A percentile compares a stretch with the other conserved stretches of the same genome.
Evolutionary conservation across 2,888 invertebrate genomes (phyloP).

Genomic region (Allophyes oxyacanthae): DNA sequence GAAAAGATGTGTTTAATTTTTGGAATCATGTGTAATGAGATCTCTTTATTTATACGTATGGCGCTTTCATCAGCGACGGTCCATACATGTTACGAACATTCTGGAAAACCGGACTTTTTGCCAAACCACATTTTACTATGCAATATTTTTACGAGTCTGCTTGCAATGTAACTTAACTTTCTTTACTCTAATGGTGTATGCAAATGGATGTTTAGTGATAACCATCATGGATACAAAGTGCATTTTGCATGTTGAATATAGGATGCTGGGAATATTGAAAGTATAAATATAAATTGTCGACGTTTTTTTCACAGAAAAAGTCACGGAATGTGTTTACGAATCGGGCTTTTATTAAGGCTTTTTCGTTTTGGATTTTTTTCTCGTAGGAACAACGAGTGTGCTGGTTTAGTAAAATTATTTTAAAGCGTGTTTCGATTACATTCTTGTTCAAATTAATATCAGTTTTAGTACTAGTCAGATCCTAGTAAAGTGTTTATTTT

Average conservation of each 20-base stretch:
- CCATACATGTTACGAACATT: slow-evolving; percentile 43
- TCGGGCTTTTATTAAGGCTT: no score
- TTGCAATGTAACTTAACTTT: slow-evolving; percentile 41
- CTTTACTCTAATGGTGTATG: slow-evolving; percentile 40
- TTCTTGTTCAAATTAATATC: no score
- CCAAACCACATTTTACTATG: slow-evolving; percentile 37
- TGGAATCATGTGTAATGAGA: slow-evolving; percentile 46
- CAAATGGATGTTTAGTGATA: slow-evolving; percentile 19
- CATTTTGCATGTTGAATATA: slow-evolving; percentile 26
- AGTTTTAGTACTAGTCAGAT: no score
- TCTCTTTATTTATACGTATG: slow-evolving; percentile 40
- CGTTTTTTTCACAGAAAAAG: no score
- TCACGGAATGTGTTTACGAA: no score
- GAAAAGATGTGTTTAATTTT: slow-evolving; percentile 14
- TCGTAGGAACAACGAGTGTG: no score
- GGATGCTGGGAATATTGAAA: background rate
- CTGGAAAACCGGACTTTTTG: slow-evolving; percentile 37
- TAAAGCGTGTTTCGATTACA: no score
- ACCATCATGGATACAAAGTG: slow-evolving; percentile 26
- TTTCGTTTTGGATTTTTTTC: no score
- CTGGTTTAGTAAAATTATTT: no score
- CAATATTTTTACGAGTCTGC: slow-evolving; percentile 17
- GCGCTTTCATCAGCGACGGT: slow-evolving; percentile 44
- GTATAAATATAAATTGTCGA: no score
- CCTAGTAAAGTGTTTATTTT: no score